Conservation (phyloP, 2,888 invertebrate genomes). For the Hofmannophila pseudospretella region DNA sequence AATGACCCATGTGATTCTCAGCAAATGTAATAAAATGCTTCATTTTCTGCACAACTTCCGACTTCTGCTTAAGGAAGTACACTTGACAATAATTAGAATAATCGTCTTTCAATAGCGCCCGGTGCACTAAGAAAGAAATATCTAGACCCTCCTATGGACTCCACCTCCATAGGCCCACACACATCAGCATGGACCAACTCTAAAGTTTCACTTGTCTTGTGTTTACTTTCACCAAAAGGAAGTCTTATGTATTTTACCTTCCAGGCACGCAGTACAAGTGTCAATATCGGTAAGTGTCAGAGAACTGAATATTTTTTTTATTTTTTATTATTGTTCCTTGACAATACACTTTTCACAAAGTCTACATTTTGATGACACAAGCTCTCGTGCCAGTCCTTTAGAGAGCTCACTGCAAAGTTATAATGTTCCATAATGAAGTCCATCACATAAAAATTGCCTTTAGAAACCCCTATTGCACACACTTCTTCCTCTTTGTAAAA, state of each 20-base stretch:
- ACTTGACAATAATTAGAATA: slow-evolving; percentile 17
- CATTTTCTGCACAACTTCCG: neutral
- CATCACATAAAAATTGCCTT: neutral
- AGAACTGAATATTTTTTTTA: too few species aligned
- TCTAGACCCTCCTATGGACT: slow-evolving; percentile 17
- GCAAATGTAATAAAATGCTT: neutral
- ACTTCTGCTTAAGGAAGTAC: slow-evolving; percentile 4
- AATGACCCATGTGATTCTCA: neutral
- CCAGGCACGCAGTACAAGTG: neutral
- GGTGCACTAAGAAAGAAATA: too few species aligned
- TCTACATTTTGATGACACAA: too few species aligned
- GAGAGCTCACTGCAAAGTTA: too few species aligned
- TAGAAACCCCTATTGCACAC: neutral
- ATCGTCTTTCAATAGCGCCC: slow-evolving; percentile 24
- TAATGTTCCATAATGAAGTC: neutral
- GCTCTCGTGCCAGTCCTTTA: too few species aligned
- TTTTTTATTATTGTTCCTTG: neutral
- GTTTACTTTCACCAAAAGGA: neutral
- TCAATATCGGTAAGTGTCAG: neutral
- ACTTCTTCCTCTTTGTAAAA: neutral
- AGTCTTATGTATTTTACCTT: neutral
- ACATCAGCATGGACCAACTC: slow-evolving; percentile 2
- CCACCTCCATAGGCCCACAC: too few species aligned
- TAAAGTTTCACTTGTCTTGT: neutral
- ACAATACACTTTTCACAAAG: too few species aligned